These are phyloP conservation scores for Plecturocebus donacophilus DNA, from an alignment of 2,113 vertebrate genomes.

Conservation along the genomic window DNA sequence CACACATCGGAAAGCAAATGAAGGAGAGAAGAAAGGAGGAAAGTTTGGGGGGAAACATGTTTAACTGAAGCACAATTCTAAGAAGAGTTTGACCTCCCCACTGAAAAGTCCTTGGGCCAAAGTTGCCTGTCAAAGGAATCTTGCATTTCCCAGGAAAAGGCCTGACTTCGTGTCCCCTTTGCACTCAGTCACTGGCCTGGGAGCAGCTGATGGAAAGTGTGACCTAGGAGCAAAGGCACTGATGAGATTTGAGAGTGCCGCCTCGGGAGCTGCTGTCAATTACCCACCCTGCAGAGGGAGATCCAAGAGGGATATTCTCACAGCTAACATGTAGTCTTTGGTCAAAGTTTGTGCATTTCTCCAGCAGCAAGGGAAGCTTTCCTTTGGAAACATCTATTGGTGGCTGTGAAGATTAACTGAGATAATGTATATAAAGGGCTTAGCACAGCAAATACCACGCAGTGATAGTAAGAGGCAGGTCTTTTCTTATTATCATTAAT, in stretches of 20 bases:
- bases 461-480: background rate
- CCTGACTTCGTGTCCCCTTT: background rate
- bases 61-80: background rate
- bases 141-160: background rate
- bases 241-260: background rate
- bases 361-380: background rate
- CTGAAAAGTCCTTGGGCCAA: background rate
- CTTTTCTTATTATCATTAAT: constrained; percentile 7
- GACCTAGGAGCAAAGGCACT: background rate
- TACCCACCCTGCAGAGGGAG: background rate
- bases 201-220: background rate
- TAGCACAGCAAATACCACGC: background rate
- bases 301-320: background rate
- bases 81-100: background rate
- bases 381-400: background rate
- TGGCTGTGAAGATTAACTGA: constrained; percentile 1
- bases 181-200: background rate
- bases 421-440: background rate
- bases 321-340: background rate
- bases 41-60: background rate
- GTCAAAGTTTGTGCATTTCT: background rate
- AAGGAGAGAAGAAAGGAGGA: background rate
- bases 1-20: background rate
- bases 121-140: background rate
- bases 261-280: background rate